phyloP scores from a whole-genome alignment of 2,888 invertebrate genomes.

The Linhomoeus sp. region DNA sequence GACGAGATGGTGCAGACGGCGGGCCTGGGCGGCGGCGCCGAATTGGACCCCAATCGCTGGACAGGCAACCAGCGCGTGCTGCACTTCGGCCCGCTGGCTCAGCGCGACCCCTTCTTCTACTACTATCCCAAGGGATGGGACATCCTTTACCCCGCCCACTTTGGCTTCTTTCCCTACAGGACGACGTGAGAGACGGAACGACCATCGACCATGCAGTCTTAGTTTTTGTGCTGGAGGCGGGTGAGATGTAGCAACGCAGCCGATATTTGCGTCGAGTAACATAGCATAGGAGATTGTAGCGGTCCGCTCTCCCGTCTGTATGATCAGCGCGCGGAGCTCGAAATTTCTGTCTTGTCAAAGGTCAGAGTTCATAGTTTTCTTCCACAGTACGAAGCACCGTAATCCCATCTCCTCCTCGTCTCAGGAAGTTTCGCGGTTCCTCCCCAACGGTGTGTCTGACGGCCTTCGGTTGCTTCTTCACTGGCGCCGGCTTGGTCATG shows the following conservation, averaged over 20 bases:
- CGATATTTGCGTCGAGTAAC: too few relatives aligned
- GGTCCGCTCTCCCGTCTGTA: too few relatives aligned
- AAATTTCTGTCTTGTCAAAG: too few relatives aligned
- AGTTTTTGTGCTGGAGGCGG: too few relatives aligned
- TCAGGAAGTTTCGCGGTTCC: slow-evolving; percentile 26
- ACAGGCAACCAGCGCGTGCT: slow-evolving; percentile 25
- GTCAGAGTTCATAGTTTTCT: too few relatives aligned
- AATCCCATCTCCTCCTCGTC: too few relatives aligned
- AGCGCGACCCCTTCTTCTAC: slow-evolving; percentile 26
- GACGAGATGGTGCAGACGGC: slow-evolving; percentile 24
- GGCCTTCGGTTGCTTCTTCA: slow-evolving; percentile 24
- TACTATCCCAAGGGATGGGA: slow-evolving; percentile 29
- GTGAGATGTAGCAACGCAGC: too few relatives aligned
- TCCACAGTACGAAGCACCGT: too few relatives aligned
- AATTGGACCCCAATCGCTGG: slow-evolving; percentile 23
- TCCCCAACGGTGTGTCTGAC: slow-evolving; percentile 20
- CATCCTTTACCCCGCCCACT: slow-evolving; percentile 25
- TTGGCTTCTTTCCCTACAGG: slow-evolving; percentile 27
- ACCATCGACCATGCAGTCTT: too few relatives aligned
- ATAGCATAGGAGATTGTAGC: too few relatives aligned
- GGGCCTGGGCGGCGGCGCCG: slow-evolving; percentile 8
- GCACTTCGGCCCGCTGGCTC: slow-evolving; percentile 27
- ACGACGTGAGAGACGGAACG: slow-evolving; percentile 21
- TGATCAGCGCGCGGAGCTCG: too few relatives aligned
- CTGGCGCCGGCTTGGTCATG: slow-evolving; percentile 23